Percentiles rank a stretch among this genome's conserved stretches.
Evolutionary conservation across 2,113 vertebrate species (phyloP).

Genomic region (Epinephelus fuscoguttatus): DNA sequence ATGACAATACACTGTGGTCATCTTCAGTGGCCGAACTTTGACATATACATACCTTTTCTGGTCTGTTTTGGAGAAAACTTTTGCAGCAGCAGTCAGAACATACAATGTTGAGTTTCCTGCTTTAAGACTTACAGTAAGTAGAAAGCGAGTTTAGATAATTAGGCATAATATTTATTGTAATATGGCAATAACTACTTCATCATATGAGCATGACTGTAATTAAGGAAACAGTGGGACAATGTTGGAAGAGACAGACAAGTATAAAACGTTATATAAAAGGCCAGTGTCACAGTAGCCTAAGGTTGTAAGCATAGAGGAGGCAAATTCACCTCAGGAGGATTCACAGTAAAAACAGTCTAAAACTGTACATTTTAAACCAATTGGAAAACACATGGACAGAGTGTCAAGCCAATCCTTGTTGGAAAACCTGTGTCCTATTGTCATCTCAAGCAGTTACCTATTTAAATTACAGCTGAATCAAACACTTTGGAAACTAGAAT

Average conservation of each 20-base stretch:
- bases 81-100: constrained; percentile 24
- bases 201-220: not conserved
- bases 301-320: not conserved
- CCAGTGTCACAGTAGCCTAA: not conserved
- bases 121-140: not conserved
- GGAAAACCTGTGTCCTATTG: not conserved
- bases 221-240: not conserved
- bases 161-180: not conserved
- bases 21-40: constrained; percentile 66
- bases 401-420: not conserved
- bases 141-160: constrained; percentile 2
- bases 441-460: not conserved
- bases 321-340: not conserved
- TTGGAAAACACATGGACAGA: not conserved
- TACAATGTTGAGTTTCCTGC: constrained; percentile 32
- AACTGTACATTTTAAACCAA: not conserved
- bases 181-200: not conserved
- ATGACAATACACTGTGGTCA: constrained; percentile 63
- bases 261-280: not conserved
- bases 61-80: constrained; percentile 49
- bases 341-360: not conserved
- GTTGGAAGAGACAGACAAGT: not conserved
- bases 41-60: constrained; percentile 53
- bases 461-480: not conserved
- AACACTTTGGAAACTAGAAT: not conserved